These are phyloP conservation scores for Psittacula cyanocephala DNA, from an alignment of 2,113 vertebrate species.

Conservation along the genomic window DNA sequence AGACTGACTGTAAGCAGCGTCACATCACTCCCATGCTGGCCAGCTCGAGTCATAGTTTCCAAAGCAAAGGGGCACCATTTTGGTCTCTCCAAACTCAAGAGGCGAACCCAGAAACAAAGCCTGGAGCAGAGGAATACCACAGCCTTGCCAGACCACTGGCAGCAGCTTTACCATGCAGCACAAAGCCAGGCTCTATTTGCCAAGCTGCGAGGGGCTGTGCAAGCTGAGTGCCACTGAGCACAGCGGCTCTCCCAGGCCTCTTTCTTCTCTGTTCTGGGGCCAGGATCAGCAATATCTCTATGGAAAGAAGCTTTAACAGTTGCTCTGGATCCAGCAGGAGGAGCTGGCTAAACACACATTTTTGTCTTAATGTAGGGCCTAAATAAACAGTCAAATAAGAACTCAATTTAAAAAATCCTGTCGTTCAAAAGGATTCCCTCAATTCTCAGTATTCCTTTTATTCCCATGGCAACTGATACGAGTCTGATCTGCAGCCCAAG, in stretches of 20 bases:
- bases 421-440: constrained; percentile 56
- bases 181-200: not conserved
- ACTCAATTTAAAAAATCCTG: not conserved
- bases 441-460: constrained; percentile 43
- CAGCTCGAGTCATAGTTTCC: not conserved
- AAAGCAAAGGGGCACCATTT: constrained; percentile 18
- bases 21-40: fast-evolving
- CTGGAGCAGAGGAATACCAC: not conserved
- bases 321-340: constrained; percentile 60
- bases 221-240: not conserved
- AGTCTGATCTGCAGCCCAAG: constrained; percentile 34
- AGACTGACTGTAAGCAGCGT: not conserved
- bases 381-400: constrained; percentile 57
- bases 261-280: constrained; percentile 12
- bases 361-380: constrained; percentile 49
- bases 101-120: not conserved
- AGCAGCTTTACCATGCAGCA: not conserved
- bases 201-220: not conserved
- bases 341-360: constrained; percentile 53
- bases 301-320: constrained; percentile 30
- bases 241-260: not conserved
- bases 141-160: constrained; percentile 16
- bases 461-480: not conserved
- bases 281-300: constrained; percentile 40
- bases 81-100: constrained; percentile 3